phyloP scores from a whole-genome alignment of 2,797 vertebrate species.

The Squalus acanthias region DNA sequence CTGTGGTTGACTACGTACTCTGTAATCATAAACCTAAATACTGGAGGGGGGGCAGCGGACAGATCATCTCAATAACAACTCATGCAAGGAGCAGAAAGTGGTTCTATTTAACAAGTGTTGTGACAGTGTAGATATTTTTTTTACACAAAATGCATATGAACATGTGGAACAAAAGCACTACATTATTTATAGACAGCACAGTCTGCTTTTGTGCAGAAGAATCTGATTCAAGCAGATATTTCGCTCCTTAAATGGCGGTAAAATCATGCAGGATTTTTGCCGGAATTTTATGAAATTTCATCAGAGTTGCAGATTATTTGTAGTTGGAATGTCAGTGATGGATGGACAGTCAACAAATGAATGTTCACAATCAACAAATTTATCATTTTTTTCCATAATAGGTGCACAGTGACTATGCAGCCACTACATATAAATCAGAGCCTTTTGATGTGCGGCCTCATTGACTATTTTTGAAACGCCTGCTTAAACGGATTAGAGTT shows the following conservation, averaged over 20 bases:
- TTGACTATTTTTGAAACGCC: not conserved
- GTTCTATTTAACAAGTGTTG: not conserved
- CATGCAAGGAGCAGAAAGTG: not conserved
- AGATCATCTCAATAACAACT: not conserved
- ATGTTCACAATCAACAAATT: not conserved
- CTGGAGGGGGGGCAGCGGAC: not conserved
- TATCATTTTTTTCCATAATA: not conserved
- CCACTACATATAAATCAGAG: not conserved
- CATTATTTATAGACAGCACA: not conserved
- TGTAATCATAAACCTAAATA: not conserved
- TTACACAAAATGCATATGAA: not conserved
- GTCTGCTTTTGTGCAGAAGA: not conserved
- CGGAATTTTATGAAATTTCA: not conserved
- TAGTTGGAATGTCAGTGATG: not conserved
- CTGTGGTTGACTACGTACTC: not conserved
- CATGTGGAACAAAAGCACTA: not conserved
- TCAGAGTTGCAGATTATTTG: not conserved
- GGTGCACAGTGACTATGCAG: not conserved
- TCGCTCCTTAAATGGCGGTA: not conserved
- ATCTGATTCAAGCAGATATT: not conserved
- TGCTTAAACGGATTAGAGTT: conserved; percentile 11
- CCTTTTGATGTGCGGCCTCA: not conserved
- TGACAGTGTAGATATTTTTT: not conserved
- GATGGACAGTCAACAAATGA: conserved; percentile 15
- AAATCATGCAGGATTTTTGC: not conserved